Base-by-base conservation (phyloP, 37 sponge, comb jelly and placozoan genomes). In the Cladorhizidae sp. region DNA sequence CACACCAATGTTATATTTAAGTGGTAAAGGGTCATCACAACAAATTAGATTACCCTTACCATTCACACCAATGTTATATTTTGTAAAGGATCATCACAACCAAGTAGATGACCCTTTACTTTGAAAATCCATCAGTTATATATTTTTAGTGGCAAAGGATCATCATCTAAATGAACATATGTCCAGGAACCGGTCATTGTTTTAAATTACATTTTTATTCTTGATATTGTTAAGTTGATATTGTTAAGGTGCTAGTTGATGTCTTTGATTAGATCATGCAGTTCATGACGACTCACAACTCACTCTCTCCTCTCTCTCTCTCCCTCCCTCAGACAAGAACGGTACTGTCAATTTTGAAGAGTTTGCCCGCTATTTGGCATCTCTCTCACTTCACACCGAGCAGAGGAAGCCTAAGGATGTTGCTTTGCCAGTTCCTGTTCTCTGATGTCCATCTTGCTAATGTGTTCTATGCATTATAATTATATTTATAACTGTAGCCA, bases 281-380 rank as follows among this genome's bases (percentile, higher is more conserved):
- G n/a, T n/a, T n/a, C n/a, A n/a, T n/a, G n/a, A 51, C 17, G 26
- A 23, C 29, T 57, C 67, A 25, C 55, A n/a, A 5, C 37, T 39
- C 64, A 23, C 7, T 18, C 1, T 39, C 21, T 2, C 42, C 9
- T 36, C 23, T 0, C 14, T 36, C 70, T 39, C 1, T 9, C 28
- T 51, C 42, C 58, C 64, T 23, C 43, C 25, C 54, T 39, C 32
- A 90, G 92, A 91, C 57, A 59, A 83, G 3, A 80, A 83, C 74
- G 88, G 92, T 1, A 3, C 26, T 20, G 92, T 91, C 39, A 91
- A 84, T 54, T 87, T 91, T 51, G 83, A 87, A 37, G 92, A 91
- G 83, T 91, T 91, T 75, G 79, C 92, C 0, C 31, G 73, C 1
- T 91, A 91, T 84, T 64, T 91, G 74, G 78, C 86, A 8, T 29